These are phyloP conservation scores for Antheraea assamensis DNA, from an alignment of 2,888 invertebrate species.

Conservation along the genomic window DNA sequence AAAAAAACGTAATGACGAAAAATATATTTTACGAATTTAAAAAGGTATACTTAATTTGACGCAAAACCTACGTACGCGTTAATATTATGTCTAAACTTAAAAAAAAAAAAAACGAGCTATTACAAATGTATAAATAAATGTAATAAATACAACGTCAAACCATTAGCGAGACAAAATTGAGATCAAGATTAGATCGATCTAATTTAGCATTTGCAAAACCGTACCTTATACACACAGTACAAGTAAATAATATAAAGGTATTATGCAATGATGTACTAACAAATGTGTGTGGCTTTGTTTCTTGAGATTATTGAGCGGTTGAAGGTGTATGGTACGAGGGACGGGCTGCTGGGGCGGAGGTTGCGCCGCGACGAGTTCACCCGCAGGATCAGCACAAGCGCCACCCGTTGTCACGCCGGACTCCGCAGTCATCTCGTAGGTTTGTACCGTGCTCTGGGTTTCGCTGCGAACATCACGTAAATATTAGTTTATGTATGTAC, in stretches of 20 bases:
- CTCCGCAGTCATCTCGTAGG: slow-evolving; percentile 64
- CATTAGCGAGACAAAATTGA: neutral
- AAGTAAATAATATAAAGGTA: neutral
- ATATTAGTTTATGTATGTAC: neutral
- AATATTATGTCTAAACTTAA: too few relatives aligned
- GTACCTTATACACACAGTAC: neutral
- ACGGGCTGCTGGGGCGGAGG: slow-evolving; percentile 23
- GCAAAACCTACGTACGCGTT: too few relatives aligned
- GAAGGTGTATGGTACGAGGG: slow-evolving; percentile 21
- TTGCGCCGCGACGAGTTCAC: slow-evolving; percentile 34
- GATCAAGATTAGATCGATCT: neutral
- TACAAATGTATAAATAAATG: too few relatives aligned
- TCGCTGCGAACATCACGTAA: slow-evolving; percentile 34
- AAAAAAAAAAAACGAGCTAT: too few relatives aligned
- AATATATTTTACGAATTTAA: too few relatives aligned
- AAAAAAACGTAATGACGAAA: too few relatives aligned
- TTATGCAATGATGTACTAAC: too few relatives aligned
- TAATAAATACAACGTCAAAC: too few relatives aligned
- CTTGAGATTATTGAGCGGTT: slow-evolving; percentile 43
- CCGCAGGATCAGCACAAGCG: slow-evolving; percentile 32
- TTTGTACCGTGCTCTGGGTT: slow-evolving; percentile 49
- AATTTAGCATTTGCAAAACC: neutral
- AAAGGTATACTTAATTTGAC: too few relatives aligned
- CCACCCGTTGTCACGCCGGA: slow-evolving; percentile 27
- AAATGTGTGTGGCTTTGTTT: slow-evolving; percentile 42